Evolutionary conservation across 2,113 vertebrate species (phyloP), one percentile per base, ranked within the genome.

Genomic region (Gobius niger): DNA sequence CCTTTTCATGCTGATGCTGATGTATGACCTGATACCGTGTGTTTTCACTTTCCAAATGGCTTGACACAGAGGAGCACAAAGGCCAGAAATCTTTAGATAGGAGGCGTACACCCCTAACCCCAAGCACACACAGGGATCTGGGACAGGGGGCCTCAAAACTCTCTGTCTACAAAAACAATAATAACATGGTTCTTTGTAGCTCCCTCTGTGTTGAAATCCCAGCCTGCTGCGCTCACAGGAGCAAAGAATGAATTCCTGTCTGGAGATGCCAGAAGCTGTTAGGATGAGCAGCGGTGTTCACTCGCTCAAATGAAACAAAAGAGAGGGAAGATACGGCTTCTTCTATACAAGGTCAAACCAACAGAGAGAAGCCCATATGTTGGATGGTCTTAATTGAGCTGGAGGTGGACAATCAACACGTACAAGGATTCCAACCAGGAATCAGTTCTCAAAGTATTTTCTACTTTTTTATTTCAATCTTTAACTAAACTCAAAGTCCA

Each of bases 201-300:
- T 82, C 78, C 77, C 80, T 75, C 66, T 16, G 65, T 75, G 78
- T 76, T 51, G 60, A 90, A 85, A 89, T 81, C 84, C 75, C 82
- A 81, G 80, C 85, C 77, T 52, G 82, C 86, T 87, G 85, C 68
- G 78, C 82, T 87, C 82, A 85, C 78, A 88, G 78, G 79, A 78
- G 78, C 83, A 85, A n/a, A 72, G 65, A 82, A 74, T 9, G 82
- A 85, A 86, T 84, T 85, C 85, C 85, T 86, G 84, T 85, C 83
- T 87, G 74, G 84, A 91, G 83, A 86, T 85, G 88, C 86, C 87
- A 88, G 73, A 80, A 89, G 80, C 85, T 84, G 81, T 91, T 85
- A 85, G 81, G 44, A 61, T 88, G 83, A 84, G 82, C 77, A 14
- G 62, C n/a, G 4, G 77, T 52, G 75, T 9, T 77, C 73, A 59